Conservation (phyloP, 2,797 vertebrate genomes). For the Enteromius afrohamiltoni region DNA sequence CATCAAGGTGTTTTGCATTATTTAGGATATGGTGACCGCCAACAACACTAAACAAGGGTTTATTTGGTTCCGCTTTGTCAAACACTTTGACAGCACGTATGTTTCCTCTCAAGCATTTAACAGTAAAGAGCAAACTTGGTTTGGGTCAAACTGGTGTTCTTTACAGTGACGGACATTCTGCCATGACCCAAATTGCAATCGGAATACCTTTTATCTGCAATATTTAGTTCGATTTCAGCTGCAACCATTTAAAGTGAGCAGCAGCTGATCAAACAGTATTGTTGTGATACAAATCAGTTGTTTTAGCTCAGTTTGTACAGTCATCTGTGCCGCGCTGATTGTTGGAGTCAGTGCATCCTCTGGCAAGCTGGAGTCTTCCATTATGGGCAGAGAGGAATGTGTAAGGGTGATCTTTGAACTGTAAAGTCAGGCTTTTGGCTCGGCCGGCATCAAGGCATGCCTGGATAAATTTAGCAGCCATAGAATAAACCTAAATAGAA, state of each 20-base stretch:
- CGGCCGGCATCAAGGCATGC: constrained; percentile 75
- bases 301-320: constrained; percentile 31
- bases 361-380: constrained; percentile 71
- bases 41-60: constrained; percentile 69
- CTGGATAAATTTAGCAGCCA: constrained; percentile 87
- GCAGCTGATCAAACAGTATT: constrained; percentile 50
- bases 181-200: not conserved
- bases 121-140: constrained; percentile 28
- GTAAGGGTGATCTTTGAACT: constrained; percentile 65
- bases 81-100: constrained; percentile 52
- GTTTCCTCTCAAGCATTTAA: constrained; percentile 28
- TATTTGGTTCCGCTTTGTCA: constrained; percentile 62
- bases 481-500: constrained; percentile 88
- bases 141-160: constrained; percentile 21
- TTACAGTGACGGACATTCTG: constrained; percentile 31
- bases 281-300: constrained; percentile 51
- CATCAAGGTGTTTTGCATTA: constrained; percentile 68
- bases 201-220: constrained; percentile 26
- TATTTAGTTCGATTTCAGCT: constrained; percentile 38
- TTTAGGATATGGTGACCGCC: constrained; percentile 69
- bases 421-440: constrained; percentile 66
- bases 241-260: constrained; percentile 19
- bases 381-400: constrained; percentile 76
- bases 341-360: constrained; percentile 68
- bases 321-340: constrained; percentile 63